Conservation (phyloP, 2,797 vertebrate genomes). For the Anguilla pacifica region DNA sequence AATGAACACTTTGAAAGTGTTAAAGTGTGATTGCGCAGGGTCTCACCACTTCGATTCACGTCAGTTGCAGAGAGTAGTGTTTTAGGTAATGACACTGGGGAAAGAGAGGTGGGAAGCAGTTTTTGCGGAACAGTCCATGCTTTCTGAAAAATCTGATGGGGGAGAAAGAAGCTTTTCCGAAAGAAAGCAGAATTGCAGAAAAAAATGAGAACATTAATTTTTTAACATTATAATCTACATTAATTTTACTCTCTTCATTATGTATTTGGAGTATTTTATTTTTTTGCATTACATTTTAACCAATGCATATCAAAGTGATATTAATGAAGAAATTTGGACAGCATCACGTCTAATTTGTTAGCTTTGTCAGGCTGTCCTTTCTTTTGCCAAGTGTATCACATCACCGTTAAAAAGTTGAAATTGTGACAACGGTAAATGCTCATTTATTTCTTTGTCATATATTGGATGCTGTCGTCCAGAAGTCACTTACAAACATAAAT, state of each 20-base stretch:
- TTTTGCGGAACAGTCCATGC: no score
- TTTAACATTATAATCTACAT: neutral
- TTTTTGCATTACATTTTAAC: neutral
- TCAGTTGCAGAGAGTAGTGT: no score
- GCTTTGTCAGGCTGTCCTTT: no score
- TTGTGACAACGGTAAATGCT: neutral
- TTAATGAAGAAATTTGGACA: neutral
- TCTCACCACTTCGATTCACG: no score
- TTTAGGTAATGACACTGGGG: no score
- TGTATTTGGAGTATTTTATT: neutral
- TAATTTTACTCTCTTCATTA: neutral
- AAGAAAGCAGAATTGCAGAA: no score
- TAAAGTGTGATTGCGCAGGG: no score
- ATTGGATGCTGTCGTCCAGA: neutral
- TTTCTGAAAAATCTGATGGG: no score
- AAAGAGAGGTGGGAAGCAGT: no score
- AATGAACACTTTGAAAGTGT: no score
- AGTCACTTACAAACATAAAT: neutral
- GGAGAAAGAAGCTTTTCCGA: no score
- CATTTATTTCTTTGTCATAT: neutral
- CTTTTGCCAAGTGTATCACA: no score
- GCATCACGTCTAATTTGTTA: neutral
- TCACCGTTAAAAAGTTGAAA: neutral
- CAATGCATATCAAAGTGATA: neutral
- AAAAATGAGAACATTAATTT: neutral